phyloP scores from a whole-genome alignment of 2,113 vertebrate genomes.

The Dicrurus megarhynchus region DNA sequence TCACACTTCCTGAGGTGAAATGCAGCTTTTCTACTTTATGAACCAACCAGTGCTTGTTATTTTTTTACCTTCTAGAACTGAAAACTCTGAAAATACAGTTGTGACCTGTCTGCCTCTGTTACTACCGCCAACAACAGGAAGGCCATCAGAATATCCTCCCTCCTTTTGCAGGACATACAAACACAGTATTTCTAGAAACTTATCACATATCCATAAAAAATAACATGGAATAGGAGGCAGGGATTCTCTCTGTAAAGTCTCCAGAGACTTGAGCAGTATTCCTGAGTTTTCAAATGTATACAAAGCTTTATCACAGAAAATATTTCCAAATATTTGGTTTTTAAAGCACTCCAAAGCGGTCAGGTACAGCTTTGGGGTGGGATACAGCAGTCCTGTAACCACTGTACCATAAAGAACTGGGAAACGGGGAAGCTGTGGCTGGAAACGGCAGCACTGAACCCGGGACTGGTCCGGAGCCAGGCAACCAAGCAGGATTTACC shows the following conservation, averaged over 20 bases:
- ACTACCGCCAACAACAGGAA: not conserved
- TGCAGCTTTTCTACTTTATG: not conserved
- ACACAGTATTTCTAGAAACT: not conserved
- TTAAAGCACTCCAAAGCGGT: not conserved
- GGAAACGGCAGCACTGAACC: not conserved
- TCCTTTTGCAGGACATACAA: not conserved
- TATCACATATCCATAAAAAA: not conserved
- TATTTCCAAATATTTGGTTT: not conserved
- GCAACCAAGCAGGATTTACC: not conserved
- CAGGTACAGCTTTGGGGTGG: not conserved
- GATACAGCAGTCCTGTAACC: not conserved
- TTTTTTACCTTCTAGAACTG: not conserved
- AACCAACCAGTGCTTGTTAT: not conserved
- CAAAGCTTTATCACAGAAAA: not conserved
- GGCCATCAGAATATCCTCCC: not conserved
- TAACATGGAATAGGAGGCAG: not conserved
- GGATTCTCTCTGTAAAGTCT: not conserved
- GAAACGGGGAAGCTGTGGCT: not conserved
- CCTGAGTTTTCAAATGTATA: not conserved
- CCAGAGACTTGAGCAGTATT: not conserved
- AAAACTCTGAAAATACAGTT: not conserved
- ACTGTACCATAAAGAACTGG: not conserved
- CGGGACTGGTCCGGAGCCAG: not conserved
- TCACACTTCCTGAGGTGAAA: not conserved
- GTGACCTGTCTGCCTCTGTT: not conserved